Evolutionary conservation across 2,888 invertebrate species (phyloP).

Genomic region (Hoplodrina blanda): DNA sequence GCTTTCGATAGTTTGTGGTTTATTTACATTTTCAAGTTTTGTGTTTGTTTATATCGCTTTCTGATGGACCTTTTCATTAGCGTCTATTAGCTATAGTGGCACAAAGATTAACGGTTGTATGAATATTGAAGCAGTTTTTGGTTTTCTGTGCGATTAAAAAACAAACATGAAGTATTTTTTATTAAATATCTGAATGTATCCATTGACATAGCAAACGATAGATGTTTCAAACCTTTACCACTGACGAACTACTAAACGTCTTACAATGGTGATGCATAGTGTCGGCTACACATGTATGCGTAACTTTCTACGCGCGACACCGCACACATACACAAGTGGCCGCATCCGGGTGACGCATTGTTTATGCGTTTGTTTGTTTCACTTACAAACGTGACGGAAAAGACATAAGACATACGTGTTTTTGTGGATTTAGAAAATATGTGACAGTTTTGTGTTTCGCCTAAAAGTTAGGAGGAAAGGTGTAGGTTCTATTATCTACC

Average conservation of each 20-base stretch:
- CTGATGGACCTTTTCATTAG: constrained; percentile 10
- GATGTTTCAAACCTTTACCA: not conserved
- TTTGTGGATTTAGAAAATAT: constrained; percentile 18
- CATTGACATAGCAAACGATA: not conserved
- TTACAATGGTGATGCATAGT: constrained; percentile 30
- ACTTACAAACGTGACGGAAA: constrained; percentile 29
- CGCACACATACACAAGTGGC: constrained; percentile 75
- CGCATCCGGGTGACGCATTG: constrained; percentile 67
- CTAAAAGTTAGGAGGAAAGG: not conserved
- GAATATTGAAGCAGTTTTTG: not conserved
- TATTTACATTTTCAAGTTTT: constrained; percentile 47
- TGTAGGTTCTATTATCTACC: not conserved
- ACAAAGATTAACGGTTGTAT: not conserved
- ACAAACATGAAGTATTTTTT: not conserved
- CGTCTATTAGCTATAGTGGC: constrained; percentile 10
- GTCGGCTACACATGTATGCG: constrained; percentile 29
- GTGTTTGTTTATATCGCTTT: not conserved
- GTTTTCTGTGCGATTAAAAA: not conserved
- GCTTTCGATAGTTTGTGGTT: constrained; percentile 39
- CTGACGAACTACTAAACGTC: constrained; percentile 2
- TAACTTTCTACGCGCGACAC: constrained; percentile 78
- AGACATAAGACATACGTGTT: constrained; percentile 8
- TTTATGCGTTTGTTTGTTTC: constrained; percentile 50
- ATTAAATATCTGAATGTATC: not conserved
- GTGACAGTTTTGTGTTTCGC: not conserved